Base-by-base conservation (phyloP, 2,113 vertebrate genomes). In the Hyperopisus bebe region DNA sequence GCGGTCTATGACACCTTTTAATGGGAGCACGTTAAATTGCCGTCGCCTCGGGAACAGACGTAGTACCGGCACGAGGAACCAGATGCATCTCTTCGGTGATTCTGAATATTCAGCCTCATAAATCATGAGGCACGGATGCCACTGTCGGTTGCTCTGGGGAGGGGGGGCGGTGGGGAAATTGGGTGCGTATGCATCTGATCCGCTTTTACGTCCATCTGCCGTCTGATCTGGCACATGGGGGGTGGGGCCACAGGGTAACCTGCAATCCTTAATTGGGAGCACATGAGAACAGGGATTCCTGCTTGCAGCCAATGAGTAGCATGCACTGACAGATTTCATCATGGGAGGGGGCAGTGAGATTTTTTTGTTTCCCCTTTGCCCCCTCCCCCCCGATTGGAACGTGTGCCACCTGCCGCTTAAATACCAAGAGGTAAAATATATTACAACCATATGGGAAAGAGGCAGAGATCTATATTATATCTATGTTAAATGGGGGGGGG, bases 191-290 rank as follows among this genome's bases (percentile, higher is more conserved):
- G 92, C 93, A 92, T 92, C 86, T 88, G 91, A 94, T 94, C 94
- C 93, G 92, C 90, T 91, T 94, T 92, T 92, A 11, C 93, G 95
- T 92, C 89, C 94, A 94, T 93, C 91, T 86, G 87, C 91, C 13
- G 92, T 92, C 94, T 96, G 94, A 95, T 94, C 95, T 94, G 95
- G 94, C 93, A 93, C 90, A 92, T 93, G 94, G 93, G 92, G 94
- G 93, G 91, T 89, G 94, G 94, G 94, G 94, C 95, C 95, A 95
- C 95, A 94, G 92, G 87, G 92, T 80, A 80, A 80, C 74, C 74
- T 77, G 31, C 93, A 94, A 93, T 93, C 92, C 91, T 93, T 94
- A 93, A 96, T 95, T 89, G 92, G 94, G 95, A 95, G 95, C 94
- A 94, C 86, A 91, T 93, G 95, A 89, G 86, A 92, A 94, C 94